A percentile compares a stretch with the other conserved stretches of the same genome.
These are phyloP conservation scores for Odocoileus virginianus DNA, from an alignment of 2,113 vertebrate genomes.

Conservation along the genomic window DNA sequence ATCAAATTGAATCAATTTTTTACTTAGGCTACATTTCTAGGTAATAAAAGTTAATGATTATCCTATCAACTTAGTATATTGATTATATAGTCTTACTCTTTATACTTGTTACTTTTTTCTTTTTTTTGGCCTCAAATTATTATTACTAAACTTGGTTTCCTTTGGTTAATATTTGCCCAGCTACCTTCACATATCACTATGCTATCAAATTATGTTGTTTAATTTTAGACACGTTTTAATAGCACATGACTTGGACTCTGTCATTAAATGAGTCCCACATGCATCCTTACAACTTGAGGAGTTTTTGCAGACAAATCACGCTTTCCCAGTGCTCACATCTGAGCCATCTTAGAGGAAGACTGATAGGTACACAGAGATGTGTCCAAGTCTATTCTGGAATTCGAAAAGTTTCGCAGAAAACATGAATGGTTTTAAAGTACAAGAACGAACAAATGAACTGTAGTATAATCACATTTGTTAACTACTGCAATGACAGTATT, in stretches of 20 bases:
- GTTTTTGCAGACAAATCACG: not conserved
- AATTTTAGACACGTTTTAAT: not conserved
- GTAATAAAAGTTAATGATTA: not conserved
- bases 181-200: not conserved
- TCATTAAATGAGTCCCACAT: not conserved
- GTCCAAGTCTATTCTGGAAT: not conserved
- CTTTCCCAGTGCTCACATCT: not conserved
- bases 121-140: not conserved
- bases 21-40: not conserved
- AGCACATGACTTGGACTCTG: not conserved
- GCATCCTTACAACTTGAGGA: not conserved
- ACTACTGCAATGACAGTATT: not conserved
- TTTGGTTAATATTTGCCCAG: not conserved
- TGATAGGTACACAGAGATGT: not conserved
- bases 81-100: not conserved
- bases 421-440: not conserved
- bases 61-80: not conserved
- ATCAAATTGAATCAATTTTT: not conserved
- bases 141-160: not conserved
- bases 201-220: not conserved
- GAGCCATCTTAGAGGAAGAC: not conserved
- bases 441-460: not conserved
- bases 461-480: not conserved
- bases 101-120: not conserved
- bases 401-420: not conserved